A percentile compares a stretch with the other conserved stretches of the same genome.
Evolutionary conservation across 2,888 invertebrate species (phyloP).

Genomic region (Hartigia nigra): DNA sequence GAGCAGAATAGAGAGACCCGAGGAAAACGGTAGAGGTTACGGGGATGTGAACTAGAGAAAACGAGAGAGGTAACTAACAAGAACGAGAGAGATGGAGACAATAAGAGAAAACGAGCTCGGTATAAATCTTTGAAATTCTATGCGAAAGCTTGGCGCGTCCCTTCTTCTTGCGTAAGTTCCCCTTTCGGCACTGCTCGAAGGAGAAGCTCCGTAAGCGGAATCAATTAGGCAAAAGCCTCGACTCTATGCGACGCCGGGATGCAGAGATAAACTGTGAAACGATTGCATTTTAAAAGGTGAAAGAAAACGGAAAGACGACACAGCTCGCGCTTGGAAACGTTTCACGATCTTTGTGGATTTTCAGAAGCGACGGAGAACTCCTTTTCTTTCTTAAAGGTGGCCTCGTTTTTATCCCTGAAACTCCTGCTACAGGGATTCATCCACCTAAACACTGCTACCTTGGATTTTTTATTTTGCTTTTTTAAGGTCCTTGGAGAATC

Average conservation of each 20-base stretch:
- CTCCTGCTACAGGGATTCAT: not conserved
- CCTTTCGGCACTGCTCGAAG: not conserved
- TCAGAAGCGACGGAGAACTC: not conserved
- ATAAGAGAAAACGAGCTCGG: not conserved
- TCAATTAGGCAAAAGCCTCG: constrained; percentile 8
- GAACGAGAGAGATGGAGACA: too few species aligned
- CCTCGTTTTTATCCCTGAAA: not conserved
- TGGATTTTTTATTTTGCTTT: not conserved
- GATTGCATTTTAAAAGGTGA: constrained; percentile 4
- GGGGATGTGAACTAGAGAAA: not conserved
- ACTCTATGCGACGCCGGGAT: not conserved
- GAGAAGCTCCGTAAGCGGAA: constrained; percentile 5
- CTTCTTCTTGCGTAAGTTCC: not conserved
- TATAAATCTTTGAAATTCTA: not conserved
- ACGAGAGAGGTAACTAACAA: not conserved
- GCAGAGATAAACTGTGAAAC: constrained; percentile 2
- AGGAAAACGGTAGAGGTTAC: not conserved
- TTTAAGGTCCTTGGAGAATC: not conserved
- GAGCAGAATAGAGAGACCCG: not conserved
- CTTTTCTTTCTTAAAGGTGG: not conserved
- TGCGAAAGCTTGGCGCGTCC: not conserved
- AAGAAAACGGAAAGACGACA: not conserved
- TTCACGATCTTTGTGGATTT: not conserved
- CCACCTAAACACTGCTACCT: not conserved
- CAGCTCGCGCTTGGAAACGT: too few species aligned